phyloP scores from a whole-genome alignment of 2,797 vertebrate species.

The Lates japonicus region DNA sequence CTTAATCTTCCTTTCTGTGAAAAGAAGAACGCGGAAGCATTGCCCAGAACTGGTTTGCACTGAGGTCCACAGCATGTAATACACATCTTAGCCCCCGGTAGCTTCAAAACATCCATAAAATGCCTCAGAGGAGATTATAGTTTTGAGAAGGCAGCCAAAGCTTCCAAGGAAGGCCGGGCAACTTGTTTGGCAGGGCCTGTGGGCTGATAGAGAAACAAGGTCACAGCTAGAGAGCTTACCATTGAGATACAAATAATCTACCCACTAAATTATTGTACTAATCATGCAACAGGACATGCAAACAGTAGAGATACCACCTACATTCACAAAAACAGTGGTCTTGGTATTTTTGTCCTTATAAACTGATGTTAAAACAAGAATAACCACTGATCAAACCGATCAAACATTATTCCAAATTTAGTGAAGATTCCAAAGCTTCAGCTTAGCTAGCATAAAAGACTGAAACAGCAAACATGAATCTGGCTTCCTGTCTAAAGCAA shows the following conservation, averaged over 20 bases:
- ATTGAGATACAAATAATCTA: slow-evolving; percentile 28
- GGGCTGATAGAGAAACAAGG: slow-evolving; percentile 69
- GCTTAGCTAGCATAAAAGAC: background rate
- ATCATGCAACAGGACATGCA: slow-evolving; percentile 21
- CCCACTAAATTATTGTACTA: slow-evolving; percentile 19
- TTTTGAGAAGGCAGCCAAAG: slow-evolving; percentile 85
- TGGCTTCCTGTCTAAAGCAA: background rate
- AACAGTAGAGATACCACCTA: background rate
- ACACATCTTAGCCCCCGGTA: slow-evolving; percentile 63
- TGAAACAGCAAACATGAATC: background rate
- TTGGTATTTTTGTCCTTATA: background rate
- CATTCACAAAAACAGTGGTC: background rate
- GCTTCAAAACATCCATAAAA: slow-evolving; percentile 88
- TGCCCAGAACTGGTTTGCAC: slow-evolving; percentile 89
- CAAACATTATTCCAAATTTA: background rate
- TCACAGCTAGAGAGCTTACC: slow-evolving; percentile 47
- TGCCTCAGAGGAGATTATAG: slow-evolving; percentile 84
- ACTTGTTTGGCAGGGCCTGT: slow-evolving; percentile 70
- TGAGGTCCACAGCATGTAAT: no score
- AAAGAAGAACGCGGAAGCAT: slow-evolving; percentile 90
- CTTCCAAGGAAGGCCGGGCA: slow-evolving; percentile 85
- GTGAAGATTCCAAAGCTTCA: background rate
- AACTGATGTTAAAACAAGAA: background rate
- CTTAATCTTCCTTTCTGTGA: slow-evolving; percentile 95
- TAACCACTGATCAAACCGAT: background rate